Percentiles rank a stretch among this genome's conserved stretches.
These are phyloP conservation scores for Tubiluchus corallicola DNA, from an alignment of 2,888 invertebrate species.

Conservation along the genomic window DNA sequence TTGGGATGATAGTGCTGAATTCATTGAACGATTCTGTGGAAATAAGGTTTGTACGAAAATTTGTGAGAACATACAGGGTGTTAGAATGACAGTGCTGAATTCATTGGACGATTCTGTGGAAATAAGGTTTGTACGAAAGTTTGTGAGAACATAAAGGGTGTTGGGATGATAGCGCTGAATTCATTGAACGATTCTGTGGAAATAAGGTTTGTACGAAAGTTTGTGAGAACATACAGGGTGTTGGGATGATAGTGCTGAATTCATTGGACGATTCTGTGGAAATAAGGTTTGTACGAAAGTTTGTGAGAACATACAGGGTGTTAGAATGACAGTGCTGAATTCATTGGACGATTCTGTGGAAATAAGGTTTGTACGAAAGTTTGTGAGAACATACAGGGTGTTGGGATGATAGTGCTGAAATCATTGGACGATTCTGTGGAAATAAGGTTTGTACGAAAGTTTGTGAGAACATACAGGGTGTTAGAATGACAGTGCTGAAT, in stretches of 20 bases:
- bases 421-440: slow-evolving; percentile 72
- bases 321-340: too few species aligned
- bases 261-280: slow-evolving; percentile 72
- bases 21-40: slow-evolving; percentile 90
- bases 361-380: too few species aligned
- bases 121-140: slow-evolving; percentile 50
- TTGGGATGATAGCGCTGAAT: slow-evolving; percentile 57
- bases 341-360: slow-evolving; percentile 90
- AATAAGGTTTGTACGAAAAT: slow-evolving; percentile 70
- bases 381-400: too few species aligned
- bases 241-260: slow-evolving; percentile 57
- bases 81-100: slow-evolving; percentile 57
- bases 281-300: slow-evolving; percentile 50
- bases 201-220: slow-evolving; percentile 47
- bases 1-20: too few species aligned
- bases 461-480: too few species aligned
- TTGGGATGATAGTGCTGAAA: slow-evolving; percentile 57
- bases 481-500: too few species aligned
- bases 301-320: too few species aligned
- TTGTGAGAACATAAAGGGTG: too few species aligned
- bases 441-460: slow-evolving; percentile 50
- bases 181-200: slow-evolving; percentile 85
- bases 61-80: too few species aligned
- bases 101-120: slow-evolving; percentile 72
- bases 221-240: too few species aligned